phyloP scores from a whole-genome alignment of 2,888 invertebrate species.

The Strigamia transsilvanica region DNA sequence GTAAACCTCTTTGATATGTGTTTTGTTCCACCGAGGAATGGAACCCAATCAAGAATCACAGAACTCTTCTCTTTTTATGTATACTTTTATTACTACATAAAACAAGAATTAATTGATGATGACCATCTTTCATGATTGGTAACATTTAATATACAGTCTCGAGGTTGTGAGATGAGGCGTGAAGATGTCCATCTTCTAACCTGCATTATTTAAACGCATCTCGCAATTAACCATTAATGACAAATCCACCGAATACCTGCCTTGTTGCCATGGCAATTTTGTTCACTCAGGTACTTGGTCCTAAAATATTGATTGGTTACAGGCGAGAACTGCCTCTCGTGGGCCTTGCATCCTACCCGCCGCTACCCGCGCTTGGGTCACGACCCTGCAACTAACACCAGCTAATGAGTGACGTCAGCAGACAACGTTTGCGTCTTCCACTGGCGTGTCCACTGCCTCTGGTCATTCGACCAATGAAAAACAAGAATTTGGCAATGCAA shows the following conservation, averaged over 20 bases:
- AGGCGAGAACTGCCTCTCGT: constrained; percentile 26
- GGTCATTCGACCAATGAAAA: constrained; percentile 15
- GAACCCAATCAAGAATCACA: not conserved
- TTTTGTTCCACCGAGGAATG: not conserved
- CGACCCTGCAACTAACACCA: constrained; percentile 30
- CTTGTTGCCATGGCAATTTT: not conserved
- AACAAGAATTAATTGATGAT: not conserved
- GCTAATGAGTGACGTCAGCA: constrained; percentile 25
- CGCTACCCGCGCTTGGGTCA: constrained; percentile 5
- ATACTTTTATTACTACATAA: constrained; percentile 20
- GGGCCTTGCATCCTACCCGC: constrained; percentile 6
- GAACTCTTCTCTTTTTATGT: not conserved
- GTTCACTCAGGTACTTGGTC: constrained; percentile 20
- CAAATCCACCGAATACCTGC: constrained; percentile 30
- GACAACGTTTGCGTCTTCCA: constrained; percentile 25
- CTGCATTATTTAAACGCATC: constrained; percentile 20
- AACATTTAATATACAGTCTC: not conserved
- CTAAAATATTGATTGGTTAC: constrained; percentile 20
- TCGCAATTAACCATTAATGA: constrained; percentile 22
- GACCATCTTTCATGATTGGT: not conserved
- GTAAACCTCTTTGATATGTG: not conserved
- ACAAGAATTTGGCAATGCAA: constrained; percentile 26
- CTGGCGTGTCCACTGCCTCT: constrained; percentile 26
- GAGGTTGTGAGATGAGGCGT: constrained; percentile 46
- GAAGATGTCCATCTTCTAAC: constrained; percentile 33